phyloP scores from a whole-genome alignment of 2,888 invertebrate genomes.

The Lochmaea crataegi region DNA sequence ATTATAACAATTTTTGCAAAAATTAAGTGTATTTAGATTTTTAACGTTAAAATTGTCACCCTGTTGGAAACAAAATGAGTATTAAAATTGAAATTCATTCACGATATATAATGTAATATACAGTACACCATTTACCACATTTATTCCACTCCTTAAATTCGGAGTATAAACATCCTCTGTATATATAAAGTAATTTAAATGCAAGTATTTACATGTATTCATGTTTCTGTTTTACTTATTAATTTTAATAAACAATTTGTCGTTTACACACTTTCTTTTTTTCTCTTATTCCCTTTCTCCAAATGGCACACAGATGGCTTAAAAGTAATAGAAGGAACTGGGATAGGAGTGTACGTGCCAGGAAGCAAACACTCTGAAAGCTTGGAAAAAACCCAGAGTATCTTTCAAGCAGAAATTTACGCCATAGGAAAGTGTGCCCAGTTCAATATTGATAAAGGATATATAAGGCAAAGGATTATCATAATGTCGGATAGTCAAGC shows the following conservation, averaged over 20 bases:
- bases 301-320: no score
- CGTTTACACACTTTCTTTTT: constrained; percentile 57
- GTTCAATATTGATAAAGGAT: no score
- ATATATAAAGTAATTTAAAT: constrained; percentile 62
- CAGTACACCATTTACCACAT: constrained; percentile 52
- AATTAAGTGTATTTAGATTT: constrained; percentile 58
- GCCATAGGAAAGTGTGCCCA: no score
- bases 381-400: no score
- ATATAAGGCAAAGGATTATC: no score
- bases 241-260: constrained; percentile 67
- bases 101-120: constrained; percentile 57
- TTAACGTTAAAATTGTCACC: constrained; percentile 63
- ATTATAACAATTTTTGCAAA: constrained; percentile 39
- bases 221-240: constrained; percentile 68
- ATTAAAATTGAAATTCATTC: constrained; percentile 48
- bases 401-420: no score
- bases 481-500: no score
- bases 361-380: no score
- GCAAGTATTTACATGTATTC: constrained; percentile 64
- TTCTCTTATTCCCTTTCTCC: constrained; percentile 13
- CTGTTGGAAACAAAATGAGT: constrained; percentile 49
- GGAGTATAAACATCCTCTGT: constrained; percentile 63
- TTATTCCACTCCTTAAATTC: constrained; percentile 56
- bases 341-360: no score
- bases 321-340: no score